Conservation (phyloP, 2,797 vertebrate genomes). For the Amblyopsis hoosieri region DNA sequence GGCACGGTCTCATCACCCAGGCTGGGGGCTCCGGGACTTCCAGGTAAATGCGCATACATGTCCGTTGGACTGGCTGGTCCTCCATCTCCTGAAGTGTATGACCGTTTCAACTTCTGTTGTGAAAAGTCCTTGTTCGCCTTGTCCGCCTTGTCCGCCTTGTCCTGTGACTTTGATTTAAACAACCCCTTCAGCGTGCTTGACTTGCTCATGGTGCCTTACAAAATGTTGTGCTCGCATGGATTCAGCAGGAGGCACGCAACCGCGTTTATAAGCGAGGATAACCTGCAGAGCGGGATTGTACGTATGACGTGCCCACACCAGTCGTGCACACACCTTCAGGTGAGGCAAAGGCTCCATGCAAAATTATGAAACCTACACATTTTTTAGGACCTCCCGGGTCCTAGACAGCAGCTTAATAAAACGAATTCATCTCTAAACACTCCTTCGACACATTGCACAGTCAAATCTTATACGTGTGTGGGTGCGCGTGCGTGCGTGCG, state of each 20-base stretch:
- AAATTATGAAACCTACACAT: not conserved
- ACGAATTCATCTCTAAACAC: no score
- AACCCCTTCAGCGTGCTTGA: constrained; percentile 48
- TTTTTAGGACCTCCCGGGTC: not conserved
- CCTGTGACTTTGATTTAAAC: constrained; percentile 54
- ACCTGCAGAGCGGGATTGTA: constrained; percentile 52
- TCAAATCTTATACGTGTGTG: not conserved
- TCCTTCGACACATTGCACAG: no score
- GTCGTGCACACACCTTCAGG: constrained; percentile 23
- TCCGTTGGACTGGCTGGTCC: not conserved
- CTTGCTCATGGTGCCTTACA: constrained; percentile 58
- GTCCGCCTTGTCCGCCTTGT: constrained; percentile 54
- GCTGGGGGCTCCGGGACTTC: constrained; percentile 10
- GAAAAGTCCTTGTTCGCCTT: constrained; percentile 44
- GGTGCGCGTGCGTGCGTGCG: not conserved
- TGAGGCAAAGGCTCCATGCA: not conserved
- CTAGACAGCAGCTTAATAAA: no score
- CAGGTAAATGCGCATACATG: not conserved
- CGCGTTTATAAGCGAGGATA: not conserved
- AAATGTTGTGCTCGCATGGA: not conserved
- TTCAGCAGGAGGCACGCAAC: not conserved
- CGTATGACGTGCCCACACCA: constrained; percentile 8
- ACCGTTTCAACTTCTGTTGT: not conserved
- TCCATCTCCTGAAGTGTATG: constrained; percentile 35
- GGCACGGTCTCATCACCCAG: constrained; percentile 16